Evolutionary conservation across 2,113 vertebrate species (phyloP).

Genomic region (Alethe castanea): DNA sequence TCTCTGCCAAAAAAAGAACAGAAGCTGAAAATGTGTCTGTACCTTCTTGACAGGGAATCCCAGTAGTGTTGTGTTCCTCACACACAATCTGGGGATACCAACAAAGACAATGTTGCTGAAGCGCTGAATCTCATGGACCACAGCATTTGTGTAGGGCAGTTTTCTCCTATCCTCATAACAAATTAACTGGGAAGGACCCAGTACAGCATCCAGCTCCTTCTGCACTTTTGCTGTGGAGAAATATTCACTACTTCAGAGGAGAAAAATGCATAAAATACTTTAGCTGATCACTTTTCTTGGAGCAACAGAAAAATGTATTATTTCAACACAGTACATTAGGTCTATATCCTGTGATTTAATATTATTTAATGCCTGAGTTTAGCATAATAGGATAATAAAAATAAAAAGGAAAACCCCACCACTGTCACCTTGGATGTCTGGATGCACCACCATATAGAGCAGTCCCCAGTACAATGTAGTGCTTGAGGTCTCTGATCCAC

Average conservation of each 20-base stretch:
- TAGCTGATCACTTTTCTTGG: background rate
- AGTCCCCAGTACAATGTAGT: constrained; percentile 73
- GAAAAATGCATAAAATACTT: background rate
- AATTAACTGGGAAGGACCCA: background rate
- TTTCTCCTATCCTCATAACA: constrained; percentile 17
- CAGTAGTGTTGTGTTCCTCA: constrained; percentile 1
- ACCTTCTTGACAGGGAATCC: constrained; percentile 48
- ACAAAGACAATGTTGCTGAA: constrained; percentile 46
- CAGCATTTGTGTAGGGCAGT: constrained; percentile 15
- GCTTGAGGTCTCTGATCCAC: constrained; percentile 72
- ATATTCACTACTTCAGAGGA: background rate
- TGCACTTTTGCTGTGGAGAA: constrained; percentile 57
- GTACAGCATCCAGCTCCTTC: constrained; percentile 49
- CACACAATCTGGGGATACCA: background rate
- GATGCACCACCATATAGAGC: constrained; percentile 66
- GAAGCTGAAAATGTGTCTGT: background rate
- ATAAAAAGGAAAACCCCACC: background rate
- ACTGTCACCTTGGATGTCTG: constrained; percentile 66
- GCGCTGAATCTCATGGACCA: constrained; percentile 56
- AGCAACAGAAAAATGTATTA: background rate
- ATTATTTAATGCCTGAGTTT: background rate
- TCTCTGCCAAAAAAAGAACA: background rate
- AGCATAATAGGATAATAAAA: background rate
- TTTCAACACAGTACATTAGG: background rate
- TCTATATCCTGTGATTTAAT: background rate